Evolutionary conservation across 2,113 vertebrate genomes (phyloP), one percentile per base, ranked within the genome.

Genomic region (Shinisaurus crocodilurus): DNA sequence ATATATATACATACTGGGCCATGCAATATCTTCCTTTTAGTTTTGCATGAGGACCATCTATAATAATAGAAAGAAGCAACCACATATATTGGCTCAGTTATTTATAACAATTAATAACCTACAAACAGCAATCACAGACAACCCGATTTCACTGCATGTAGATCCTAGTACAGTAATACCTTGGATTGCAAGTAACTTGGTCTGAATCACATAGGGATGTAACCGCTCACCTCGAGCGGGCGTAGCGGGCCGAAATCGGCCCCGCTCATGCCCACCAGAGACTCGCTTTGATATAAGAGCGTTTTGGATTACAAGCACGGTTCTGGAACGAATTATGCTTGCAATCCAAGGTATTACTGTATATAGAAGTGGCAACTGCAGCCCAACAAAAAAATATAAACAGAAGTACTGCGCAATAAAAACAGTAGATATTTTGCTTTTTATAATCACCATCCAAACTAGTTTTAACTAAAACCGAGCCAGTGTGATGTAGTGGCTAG

Each of bases 1-100:
- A 69, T 40, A 93, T 91, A 32, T 87, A 93, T 3, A 23, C 27
- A 90, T 57, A 94, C 89, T 86, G 90, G 91, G 83, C 79, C 32
- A n/a, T 81, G 87, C n/a, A 75, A 92, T 91, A 69, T 18, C 82
- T 69, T 69, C 85, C 88, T 92, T 94, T 89, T 85, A 89, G 5
- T 23, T 92, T 92, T 91, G 6, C 37, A 43, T 86, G 75, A 57
- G 87, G 72, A 50, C 27, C 80, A 92, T 85, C 75, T 90, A 85
- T 90, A 94, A 92, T 92, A 83, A 94, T 0, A 1, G 90, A 77
- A 69, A 72, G 90, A 1, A 75, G 45, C 34, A 89, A 87, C 89
- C 83, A 87, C 48, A 89, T 89, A 29, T 0, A 15, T 79, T 10
- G 9, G 8, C 23, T 34, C 43, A 48, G 45, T 84, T 79, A 85